Percentiles rank a stretch among this genome's conserved stretches.
Evolutionary conservation across 1,140 invertebrate species (phyloP).

Genomic region (Heliconius melpomene): DNA sequence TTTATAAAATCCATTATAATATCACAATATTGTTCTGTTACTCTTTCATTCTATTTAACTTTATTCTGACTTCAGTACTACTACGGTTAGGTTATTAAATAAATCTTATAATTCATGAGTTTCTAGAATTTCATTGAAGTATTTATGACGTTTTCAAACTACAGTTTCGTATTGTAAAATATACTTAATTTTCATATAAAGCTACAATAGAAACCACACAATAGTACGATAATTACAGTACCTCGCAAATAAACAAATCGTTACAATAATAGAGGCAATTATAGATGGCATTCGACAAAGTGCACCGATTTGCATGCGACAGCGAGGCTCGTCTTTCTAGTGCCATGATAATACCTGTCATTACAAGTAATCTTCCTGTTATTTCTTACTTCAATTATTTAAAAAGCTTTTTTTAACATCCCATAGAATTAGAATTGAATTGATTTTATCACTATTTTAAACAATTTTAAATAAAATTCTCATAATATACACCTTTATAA

Average conservation of each 20-base stretch:
- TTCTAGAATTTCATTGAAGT: neutral
- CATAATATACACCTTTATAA: neutral
- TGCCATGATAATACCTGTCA: slow-evolving; percentile 47
- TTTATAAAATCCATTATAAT: slow-evolving; percentile 50
- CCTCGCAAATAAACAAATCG: slow-evolving; percentile 41
- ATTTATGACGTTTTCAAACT: neutral
- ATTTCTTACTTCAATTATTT: slow-evolving; percentile 22
- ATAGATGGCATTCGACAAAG: slow-evolving; percentile 50
- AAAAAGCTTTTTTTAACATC: neutral
- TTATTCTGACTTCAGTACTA: slow-evolving; percentile 21
- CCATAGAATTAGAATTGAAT: neutral
- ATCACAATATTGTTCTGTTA: slow-evolving; percentile 40
- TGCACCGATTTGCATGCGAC: slow-evolving; percentile 55
- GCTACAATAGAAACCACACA: neutral
- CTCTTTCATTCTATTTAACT: slow-evolving; percentile 38
- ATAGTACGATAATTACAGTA: slow-evolving; percentile 6
- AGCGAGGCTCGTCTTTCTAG: slow-evolving; percentile 43
- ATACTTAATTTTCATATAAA: neutral
- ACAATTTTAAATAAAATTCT: neutral
- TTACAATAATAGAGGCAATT: slow-evolving; percentile 41
- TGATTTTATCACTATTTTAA: neutral
- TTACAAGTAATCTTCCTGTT: slow-evolving; percentile 43
- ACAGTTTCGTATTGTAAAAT: neutral
- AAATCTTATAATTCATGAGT: slow-evolving; percentile 16
- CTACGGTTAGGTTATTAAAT: slow-evolving; percentile 24